Percentiles rank a stretch among this genome's conserved stretches.
These are phyloP conservation scores for Vandiemenella viatica DNA, from an alignment of 2,888 invertebrate genomes.

Conservation along the genomic window DNA sequence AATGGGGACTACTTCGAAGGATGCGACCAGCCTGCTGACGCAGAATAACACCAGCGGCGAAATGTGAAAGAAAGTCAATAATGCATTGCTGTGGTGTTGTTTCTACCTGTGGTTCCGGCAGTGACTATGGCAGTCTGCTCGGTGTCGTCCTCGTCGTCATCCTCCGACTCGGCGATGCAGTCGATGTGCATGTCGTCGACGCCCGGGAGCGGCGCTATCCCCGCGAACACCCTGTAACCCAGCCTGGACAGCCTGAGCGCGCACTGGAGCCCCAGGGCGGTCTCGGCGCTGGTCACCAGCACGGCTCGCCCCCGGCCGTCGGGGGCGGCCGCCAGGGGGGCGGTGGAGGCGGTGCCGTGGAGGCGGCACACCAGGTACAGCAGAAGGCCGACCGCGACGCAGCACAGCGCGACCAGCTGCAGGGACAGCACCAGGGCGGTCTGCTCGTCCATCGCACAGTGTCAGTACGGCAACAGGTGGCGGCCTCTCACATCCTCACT, in stretches of 20 bases:
- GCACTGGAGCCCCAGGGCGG: conserved; percentile 62
- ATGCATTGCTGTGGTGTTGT: too few species aligned
- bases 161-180: neutral
- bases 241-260: conserved; percentile 18
- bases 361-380: conserved; percentile 49
- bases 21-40: too few species aligned
- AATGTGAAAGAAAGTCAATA: too few species aligned
- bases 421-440: conserved; percentile 66
- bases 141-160: neutral
- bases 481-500: neutral
- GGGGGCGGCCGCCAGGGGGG: conserved; percentile 23
- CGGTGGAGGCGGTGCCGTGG: neutral
- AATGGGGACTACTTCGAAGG: too few species aligned
- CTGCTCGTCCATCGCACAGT: conserved; percentile 76
- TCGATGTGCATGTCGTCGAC: conserved; percentile 1
- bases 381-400: conserved; percentile 67
- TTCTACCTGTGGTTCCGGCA: too few species aligned
- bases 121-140: too few species aligned
- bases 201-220: conserved; percentile 27
- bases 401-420: conserved; percentile 65
- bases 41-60: too few species aligned
- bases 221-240: conserved; percentile 67
- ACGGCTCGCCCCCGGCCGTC: conserved; percentile 56
- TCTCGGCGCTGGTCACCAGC: conserved; percentile 64
- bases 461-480: neutral